Conservation (phyloP, 1,140 invertebrate species). For the Capitella teleta region DNA sequence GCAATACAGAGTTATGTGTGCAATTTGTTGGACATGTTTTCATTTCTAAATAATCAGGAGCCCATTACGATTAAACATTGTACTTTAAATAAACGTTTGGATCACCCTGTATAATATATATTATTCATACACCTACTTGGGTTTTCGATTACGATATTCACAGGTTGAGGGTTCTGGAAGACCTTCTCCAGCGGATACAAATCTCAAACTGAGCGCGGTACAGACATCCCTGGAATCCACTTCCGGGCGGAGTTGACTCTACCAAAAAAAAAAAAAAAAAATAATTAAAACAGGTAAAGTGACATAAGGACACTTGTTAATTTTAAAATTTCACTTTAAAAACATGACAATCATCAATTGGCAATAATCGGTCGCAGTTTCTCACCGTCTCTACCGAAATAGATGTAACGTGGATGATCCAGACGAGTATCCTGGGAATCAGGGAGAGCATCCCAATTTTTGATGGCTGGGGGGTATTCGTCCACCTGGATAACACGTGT, state of each 20-base stretch:
- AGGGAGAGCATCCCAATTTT: constrained; percentile 57
- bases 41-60: too few species aligned
- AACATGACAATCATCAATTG: neutral
- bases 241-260: constrained; percentile 73
- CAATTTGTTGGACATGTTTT: too few species aligned
- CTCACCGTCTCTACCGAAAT: constrained; percentile 74
- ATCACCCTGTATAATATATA: too few species aligned
- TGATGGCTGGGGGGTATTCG: constrained; percentile 69
- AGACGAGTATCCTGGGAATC: constrained; percentile 88
- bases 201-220: constrained; percentile 89
- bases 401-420: constrained; percentile 93
- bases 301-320: too few species aligned
- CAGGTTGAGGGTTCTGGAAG: constrained; percentile 89
- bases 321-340: neutral
- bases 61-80: too few species aligned
- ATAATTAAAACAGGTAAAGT: too few species aligned
- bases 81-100: too few species aligned
- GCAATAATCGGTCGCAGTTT: neutral
- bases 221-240: constrained; percentile 77
- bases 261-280: too few species aligned
- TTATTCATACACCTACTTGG: too few species aligned
- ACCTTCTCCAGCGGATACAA: constrained; percentile 87
- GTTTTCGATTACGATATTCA: too few species aligned
- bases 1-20: too few species aligned
- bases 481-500: too few species aligned